Evolutionary conservation across 1,140 invertebrate species (phyloP).

Genomic region (Trissolcus basalis): DNA sequence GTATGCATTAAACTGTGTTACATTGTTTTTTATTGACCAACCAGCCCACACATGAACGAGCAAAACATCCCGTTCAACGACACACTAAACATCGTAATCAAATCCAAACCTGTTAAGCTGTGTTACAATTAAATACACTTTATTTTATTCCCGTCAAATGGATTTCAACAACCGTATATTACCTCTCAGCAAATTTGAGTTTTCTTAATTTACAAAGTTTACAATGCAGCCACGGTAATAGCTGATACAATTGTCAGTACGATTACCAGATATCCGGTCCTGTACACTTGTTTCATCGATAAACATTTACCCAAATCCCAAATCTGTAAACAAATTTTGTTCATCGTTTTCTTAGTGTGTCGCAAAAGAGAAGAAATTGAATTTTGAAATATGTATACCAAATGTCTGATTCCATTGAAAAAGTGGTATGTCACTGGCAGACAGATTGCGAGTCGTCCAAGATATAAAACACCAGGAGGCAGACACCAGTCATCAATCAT

Average conservation of each 20-base stretch:
- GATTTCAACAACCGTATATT: too few species aligned
- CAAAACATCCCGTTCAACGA: too few species aligned
- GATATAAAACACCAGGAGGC: constrained; percentile 57
- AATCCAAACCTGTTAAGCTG: too few species aligned
- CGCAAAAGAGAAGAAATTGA: not conserved
- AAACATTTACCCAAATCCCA: constrained; percentile 85
- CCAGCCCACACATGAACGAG: too few species aligned
- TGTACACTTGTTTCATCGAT: constrained; percentile 83
- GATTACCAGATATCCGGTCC: constrained; percentile 79
- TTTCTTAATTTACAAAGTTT: too few species aligned
- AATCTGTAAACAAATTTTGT: constrained; percentile 66
- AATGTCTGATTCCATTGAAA: constrained; percentile 84
- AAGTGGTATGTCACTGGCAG: constrained; percentile 82
- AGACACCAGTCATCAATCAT: constrained; percentile 61
- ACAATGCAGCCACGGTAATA: constrained; percentile 51
- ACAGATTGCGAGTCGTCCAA: constrained; percentile 69
- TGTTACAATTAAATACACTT: too few species aligned
- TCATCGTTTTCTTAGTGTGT: not conserved
- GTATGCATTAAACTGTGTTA: constrained; percentile 10
- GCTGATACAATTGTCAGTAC: constrained; percentile 61
- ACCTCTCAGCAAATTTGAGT: not conserved
- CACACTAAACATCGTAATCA: too few species aligned
- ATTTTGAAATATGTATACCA: constrained; percentile 71
- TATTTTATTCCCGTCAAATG: too few species aligned
- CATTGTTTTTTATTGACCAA: not conserved